Evolutionary conservation across 2,797 vertebrate species (phyloP).

Genomic region (Enteromius trimaculatus): DNA sequence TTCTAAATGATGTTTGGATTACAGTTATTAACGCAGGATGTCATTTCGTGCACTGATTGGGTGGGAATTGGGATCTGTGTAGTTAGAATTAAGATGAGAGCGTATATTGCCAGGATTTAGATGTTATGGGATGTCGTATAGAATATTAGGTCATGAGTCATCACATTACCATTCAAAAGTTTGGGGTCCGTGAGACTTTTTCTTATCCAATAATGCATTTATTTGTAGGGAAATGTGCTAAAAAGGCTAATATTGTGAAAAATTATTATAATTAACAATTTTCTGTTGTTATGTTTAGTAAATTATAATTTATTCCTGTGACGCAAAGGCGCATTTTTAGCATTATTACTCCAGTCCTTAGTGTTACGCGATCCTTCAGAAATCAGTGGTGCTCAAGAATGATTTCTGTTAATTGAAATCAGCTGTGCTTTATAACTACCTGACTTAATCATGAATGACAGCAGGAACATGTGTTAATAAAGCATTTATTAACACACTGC

Average conservation of each 20-base stretch:
- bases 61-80: neutral
- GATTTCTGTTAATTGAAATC: neutral
- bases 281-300: too few relatives aligned
- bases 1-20: constrained; percentile 17
- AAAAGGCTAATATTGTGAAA: neutral
- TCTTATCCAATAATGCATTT: neutral
- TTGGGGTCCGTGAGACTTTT: neutral
- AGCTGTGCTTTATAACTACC: too few relatives aligned
- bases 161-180: neutral
- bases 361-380: neutral
- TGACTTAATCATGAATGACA: too few relatives aligned
- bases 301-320: neutral
- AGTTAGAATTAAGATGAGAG: constrained; percentile 4
- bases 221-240: neutral
- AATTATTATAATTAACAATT: neutral
- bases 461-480: too few relatives aligned
- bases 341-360: neutral
- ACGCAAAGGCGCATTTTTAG: neutral
- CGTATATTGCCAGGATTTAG: neutral
- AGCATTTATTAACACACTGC: too few relatives aligned
- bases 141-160: neutral
- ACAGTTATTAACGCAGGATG: constrained; percentile 8
- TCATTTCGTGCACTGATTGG: neutral
- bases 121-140: neutral
- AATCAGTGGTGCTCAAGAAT: neutral